phyloP scores from a whole-genome alignment of 1,140 invertebrate genomes.

The Drosophila punjabiensis region DNA sequence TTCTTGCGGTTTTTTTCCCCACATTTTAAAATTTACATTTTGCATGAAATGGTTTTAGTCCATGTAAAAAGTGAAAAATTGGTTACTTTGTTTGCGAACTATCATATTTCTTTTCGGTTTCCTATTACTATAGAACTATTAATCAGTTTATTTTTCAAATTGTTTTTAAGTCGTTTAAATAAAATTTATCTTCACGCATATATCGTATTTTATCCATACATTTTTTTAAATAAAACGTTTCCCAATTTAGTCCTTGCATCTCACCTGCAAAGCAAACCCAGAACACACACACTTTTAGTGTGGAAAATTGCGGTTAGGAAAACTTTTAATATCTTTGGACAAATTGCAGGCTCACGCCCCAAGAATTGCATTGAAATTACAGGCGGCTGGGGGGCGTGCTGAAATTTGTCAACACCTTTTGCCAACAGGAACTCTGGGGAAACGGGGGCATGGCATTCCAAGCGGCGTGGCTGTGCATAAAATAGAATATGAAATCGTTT shows the following conservation, averaged over 20 bases:
- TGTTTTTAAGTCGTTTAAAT: too few species aligned
- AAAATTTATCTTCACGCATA: too few species aligned
- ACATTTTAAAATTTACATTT: too few species aligned
- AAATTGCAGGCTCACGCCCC: conserved; percentile 35
- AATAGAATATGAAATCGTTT: conserved; percentile 62
- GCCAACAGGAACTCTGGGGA: conserved; percentile 2
- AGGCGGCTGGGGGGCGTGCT: not conserved
- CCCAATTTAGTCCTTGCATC: not conserved
- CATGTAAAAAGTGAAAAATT: too few species aligned
- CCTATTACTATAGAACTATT: too few species aligned
- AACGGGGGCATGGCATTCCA: conserved; percentile 7
- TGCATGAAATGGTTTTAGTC: too few species aligned
- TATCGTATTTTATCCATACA: too few species aligned
- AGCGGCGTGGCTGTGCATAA: conserved; percentile 59
- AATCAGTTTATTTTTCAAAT: too few species aligned
- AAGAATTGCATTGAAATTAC: conserved; percentile 28
- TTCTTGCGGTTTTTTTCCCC: not conserved
- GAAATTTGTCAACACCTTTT: conserved; percentile 37
- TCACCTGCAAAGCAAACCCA: not conserved
- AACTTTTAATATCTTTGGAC: conserved; percentile 25
- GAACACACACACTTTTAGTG: not conserved
- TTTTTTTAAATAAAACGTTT: too few species aligned
- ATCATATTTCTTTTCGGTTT: too few species aligned
- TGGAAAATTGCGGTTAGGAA: not conserved
- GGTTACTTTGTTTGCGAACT: too few species aligned